Base-by-base conservation (phyloP, 2,888 invertebrate species). In the Opisthograptis luteolata region DNA sequence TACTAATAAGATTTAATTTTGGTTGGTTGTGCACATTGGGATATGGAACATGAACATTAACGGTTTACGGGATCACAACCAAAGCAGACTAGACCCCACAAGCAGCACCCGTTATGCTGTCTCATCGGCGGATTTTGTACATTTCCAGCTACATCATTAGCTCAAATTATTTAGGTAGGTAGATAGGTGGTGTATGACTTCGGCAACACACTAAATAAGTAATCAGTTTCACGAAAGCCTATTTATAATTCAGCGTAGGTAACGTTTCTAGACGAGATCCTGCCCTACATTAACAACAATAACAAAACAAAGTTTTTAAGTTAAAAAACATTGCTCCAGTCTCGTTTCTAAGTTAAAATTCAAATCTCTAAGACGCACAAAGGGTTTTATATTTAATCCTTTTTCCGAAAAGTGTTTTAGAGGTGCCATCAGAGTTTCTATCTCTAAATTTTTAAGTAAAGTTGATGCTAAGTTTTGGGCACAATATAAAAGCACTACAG, bases 271-370 rank as follows among this genome's bases (percentile, higher is more conserved):
- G 9, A 37, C 25, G 25, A 12, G 12, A 34, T 17, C 25, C 25
- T 13, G 35, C 22, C 32, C 32, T 34, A 39, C 46, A 34, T 34
- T 46, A 39, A 6, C 9, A 6, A 31, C 17, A 36, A 28, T 17
- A 20, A 13, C 28, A 34, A 5, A 34, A 47, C 36, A 52, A 54
- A 46, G 19, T 52, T 36, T 4, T 30, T 45, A 20, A 41, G 27
- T 36, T 47, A 17, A 45, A 49, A 49, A 43, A 39, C 40, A 51
- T 50, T 17, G 28, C 13, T 35, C 19, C 22, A 51, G 20, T 28
- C 35, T 35, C 30, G 35, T 47, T 43, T 40, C 28, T 31, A 10
- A 15, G 24, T 46, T 34, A 49, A n/a, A 55, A 50, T 50, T 46
- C 35, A 46, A 25, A 47, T 51, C 46, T 43, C 32, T 15, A 12